Base-by-base conservation (phyloP, 2,797 vertebrate species). In the Takifugu rubripes region DNA sequence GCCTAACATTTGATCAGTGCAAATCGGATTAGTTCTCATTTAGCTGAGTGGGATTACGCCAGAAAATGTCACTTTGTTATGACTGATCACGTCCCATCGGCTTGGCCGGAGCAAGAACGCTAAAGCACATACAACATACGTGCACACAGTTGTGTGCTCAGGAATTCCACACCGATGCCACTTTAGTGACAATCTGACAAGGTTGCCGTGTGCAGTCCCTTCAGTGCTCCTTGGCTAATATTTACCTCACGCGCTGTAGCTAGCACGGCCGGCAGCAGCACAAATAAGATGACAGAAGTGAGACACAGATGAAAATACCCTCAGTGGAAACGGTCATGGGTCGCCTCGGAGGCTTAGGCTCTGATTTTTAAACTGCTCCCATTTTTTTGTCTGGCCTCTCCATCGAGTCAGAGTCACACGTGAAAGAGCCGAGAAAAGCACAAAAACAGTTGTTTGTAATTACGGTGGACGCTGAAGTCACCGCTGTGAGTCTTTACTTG, bases 31-130 rank as follows among this genome's bases (percentile, higher is more conserved):
- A 87, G 73, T 47, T 73, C 82, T 87, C 81, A 87, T 88, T 88
- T 86, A 85, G 78, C 78, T 83, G 88, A 90, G 87, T 88, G 84
- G 84, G 84, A 86, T 88, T 86, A 83, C 21, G 58, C 52, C 67
- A 63, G 68, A 83, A 89, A 88, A 88, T 88, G 86, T 87, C 84
- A 85, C 80, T 88, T 85, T 87, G 84, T 86, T 88, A 88, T 88
- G 87, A 87, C 80, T 79, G 83, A 84, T 85, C 86, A 87, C 84
- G 84, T 84, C 78, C 76, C 78, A 17, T 83, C 61, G 44, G 29
- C 71, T 77, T 63, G 75, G 68, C 78, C 53, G 59, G 44, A 56
- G 64, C 61, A 21, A 43, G 53, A 52, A 40, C n/a, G n/a, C 50
- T 54, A 27, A 50, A 42, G 56, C 47, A 57, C 75, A 55, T 36